phyloP scores from a whole-genome alignment of 2,113 vertebrate genomes.

The Gymnocephalus cernua region DNA sequence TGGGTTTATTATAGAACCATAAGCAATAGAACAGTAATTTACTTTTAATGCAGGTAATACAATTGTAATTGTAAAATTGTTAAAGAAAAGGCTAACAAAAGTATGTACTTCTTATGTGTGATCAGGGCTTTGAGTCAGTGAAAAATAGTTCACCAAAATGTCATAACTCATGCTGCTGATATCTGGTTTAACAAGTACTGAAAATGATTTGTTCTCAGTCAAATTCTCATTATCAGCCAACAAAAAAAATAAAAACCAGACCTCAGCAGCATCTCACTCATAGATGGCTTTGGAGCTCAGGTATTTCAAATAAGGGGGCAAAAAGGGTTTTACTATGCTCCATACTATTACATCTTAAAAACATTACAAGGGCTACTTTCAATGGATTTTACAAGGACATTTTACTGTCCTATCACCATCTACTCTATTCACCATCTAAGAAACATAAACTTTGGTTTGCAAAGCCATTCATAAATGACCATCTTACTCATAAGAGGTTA shows the following conservation, averaged over 20 bases:
- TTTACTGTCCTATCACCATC: conserved; percentile 15
- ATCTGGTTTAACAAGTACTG: background rate
- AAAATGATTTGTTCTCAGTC: background rate
- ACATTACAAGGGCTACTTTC: background rate
- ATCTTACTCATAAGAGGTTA: background rate
- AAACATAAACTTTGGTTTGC: background rate
- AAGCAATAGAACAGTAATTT: too few relatives aligned
- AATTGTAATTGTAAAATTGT: too few relatives aligned
- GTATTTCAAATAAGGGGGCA: background rate
- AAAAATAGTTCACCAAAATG: background rate
- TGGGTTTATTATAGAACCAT: background rate
- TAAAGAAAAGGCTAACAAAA: background rate
- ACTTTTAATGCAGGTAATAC: background rate
- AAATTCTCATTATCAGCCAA: background rate
- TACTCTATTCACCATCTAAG: background rate
- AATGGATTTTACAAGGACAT: background rate
- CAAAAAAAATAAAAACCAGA: background rate
- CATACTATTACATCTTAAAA: background rate
- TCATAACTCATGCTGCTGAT: background rate
- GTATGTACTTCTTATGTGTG: background rate
- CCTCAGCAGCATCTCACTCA: background rate
- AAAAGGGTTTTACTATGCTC: background rate
- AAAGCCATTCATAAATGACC: conserved; percentile 1
- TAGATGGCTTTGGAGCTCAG: background rate
- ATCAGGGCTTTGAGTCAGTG: background rate